Base-by-base conservation (phyloP, 2,113 vertebrate species). In the Grallaria varia region DNA sequence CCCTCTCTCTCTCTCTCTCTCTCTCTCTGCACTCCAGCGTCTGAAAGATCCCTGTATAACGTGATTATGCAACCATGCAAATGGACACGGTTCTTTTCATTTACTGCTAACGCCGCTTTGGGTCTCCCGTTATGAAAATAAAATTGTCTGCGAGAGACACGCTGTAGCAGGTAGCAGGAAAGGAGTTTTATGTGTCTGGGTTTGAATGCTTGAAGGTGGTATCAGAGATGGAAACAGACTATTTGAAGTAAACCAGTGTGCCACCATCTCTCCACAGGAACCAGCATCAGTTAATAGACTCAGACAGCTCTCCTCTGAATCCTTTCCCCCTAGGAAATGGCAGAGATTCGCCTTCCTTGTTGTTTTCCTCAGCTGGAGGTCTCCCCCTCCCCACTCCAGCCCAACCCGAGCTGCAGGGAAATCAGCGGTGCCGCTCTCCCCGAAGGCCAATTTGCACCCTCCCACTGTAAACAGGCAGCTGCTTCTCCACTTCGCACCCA, bases 41-140 rank as follows among this genome's bases (percentile, higher is more conserved):
- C 86, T 91, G 88, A 95, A 88, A 94, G 90, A 96, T 94, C 79
- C 79, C 90, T 93, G 84, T 96, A 63, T 96, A 96, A 95, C 40
- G 14, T 92, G 95, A 97, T 96, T 95, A 96, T 94, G 88, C 95
- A 97, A 96, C 95, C 96, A 95, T 93, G 95, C 92, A 95, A 96
- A 96, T 93, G 93, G 93, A 93, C 95, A 88, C 40, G 50, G 95
- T 63, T 93, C 91, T 95, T 93, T 94, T 81, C 82, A 60, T 86
- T 93, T 83, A 71, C 87, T 81, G 92, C 75, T 93, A 95, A 81
- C 72, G 88, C 58, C 2, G 44, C 82, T 93, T 56, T 28, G 4
- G 59, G 85, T 93, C 83, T 93, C 85, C 80, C 0, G 12, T 80
- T 90, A 86, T 5, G 58, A 94, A 94, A 96, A 92, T 63, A 83